Conservation (phyloP, 1,140 invertebrate genomes). For the Drosophila lacertosa region DNA sequence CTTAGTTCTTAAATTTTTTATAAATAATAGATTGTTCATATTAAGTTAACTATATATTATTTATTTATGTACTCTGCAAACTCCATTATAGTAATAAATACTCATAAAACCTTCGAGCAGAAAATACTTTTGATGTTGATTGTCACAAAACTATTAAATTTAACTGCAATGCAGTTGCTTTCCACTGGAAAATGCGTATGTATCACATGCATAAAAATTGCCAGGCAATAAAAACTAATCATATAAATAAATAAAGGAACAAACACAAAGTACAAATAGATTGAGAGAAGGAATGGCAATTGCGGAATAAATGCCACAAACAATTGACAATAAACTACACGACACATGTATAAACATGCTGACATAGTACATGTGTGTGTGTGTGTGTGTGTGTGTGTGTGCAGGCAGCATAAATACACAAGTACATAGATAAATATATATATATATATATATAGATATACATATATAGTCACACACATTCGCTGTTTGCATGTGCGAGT, state of each 20-base stretch:
- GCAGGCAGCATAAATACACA: neutral
- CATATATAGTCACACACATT: conserved; percentile 5
- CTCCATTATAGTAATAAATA: conserved; percentile 3
- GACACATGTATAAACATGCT: conserved; percentile 30
- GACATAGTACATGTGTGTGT: conserved; percentile 12
- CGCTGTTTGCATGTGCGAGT: conserved; percentile 59
- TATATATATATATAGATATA: neutral
- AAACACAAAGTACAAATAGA: neutral
- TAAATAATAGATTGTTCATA: too few species aligned
- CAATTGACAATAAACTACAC: conserved; percentile 59
- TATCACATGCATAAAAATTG: conserved; percentile 25
- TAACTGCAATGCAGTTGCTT: conserved; percentile 31
- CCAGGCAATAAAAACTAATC: conserved; percentile 49
- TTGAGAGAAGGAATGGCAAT: conserved; percentile 53
- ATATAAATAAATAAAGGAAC: conserved; percentile 40
- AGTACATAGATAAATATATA: neutral
- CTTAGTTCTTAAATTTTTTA: too few species aligned
- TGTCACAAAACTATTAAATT: conserved; percentile 4
- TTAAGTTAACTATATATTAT: neutral
- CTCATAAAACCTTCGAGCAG: neutral
- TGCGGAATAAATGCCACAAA: conserved; percentile 56
- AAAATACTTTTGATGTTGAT: neutral
- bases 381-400: conserved; percentile 11
- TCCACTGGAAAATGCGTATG: neutral
- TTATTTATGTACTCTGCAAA: neutral